Evolutionary conservation across 1,140 invertebrate genomes (phyloP).

Genomic region (Anagrus nilaparvatae): DNA sequence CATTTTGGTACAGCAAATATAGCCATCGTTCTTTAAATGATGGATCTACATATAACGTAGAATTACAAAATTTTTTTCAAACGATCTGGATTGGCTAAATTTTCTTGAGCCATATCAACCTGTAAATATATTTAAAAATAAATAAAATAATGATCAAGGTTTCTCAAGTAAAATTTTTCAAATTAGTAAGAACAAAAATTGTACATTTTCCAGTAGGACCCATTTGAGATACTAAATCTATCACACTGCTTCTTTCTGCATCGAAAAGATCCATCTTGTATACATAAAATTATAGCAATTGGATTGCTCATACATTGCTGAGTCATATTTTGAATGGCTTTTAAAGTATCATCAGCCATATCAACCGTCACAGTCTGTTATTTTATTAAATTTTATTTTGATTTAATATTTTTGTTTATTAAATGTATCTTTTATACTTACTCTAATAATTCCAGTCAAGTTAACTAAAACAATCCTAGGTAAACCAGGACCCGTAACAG

Average conservation of each 20-base stretch:
- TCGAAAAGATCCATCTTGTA: constrained; percentile 98
- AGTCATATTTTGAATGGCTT: constrained; percentile 84
- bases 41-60: constrained; percentile 72
- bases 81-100: constrained; percentile 86
- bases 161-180: constrained; percentile 5
- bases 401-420: not conserved
- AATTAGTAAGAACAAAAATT: constrained; percentile 96
- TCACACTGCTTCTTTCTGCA: constrained; percentile 97
- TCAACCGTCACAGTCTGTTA: constrained; percentile 83
- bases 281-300: constrained; percentile 97
- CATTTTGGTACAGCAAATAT: constrained; percentile 70
- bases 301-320: constrained; percentile 96
- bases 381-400: constrained; percentile 1
- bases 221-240: constrained; percentile 90
- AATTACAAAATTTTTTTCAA: constrained; percentile 82
- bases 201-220: constrained; percentile 93
- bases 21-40: constrained; percentile 60
- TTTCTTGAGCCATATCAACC: constrained; percentile 93
- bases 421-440: constrained; percentile 46
- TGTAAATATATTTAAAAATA: constrained; percentile 14
- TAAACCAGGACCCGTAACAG: constrained; percentile 90
- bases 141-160: constrained; percentile 5
- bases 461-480: constrained; percentile 98
- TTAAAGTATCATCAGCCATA: constrained; percentile 91
- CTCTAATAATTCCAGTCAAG: constrained; percentile 94